Evolutionary conservation across 1,140 invertebrate species (phyloP), one percentile per base, ranked within the genome.

Genomic region (Anadara kagoshimensis): DNA sequence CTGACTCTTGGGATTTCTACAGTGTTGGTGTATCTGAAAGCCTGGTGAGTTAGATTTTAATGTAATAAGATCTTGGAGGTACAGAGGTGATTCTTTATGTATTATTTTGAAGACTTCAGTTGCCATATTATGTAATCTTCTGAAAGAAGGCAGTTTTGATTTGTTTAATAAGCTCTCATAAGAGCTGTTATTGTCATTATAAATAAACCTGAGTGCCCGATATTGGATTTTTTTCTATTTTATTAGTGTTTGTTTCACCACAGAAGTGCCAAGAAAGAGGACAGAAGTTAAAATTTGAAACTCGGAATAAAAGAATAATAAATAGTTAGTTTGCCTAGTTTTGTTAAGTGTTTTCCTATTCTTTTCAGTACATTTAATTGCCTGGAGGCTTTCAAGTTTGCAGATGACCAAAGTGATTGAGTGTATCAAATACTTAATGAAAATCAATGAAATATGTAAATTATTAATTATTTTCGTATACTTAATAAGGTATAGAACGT

Each of bases 321-420:
- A 49, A 76, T 71, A 47, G 26, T 54, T 12, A 62, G 11, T 62
- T 57, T 78, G 16, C 61, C 51, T 36, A 58, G 16, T 45, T 56
- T 56, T 8, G 11, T 63, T 20, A 73, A 54, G 65, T 65, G 41
- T 64, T 73, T 69, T 16, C 58, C 51, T 4, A 63, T 54, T 41
- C 72, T 20, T 54, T 70, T 45, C 7, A 71, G n/a, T 14, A 78
- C 67, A 57, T 78, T 75, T 69, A 73, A 49, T 61, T 78, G 62
- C 47, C 61, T 62, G 57, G 67, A 41, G 11, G 71, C 67, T 41
- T 74, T 78, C n/a, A n/a, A n/a, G n/a, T n/a, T n/a, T n/a, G n/a
- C n/a, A n/a, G n/a, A n/a, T n/a, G n/a, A n/a, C n/a, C n/a, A n/a
- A n/a, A n/a, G n/a, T n/a, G n/a, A n/a, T n/a, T n/a, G n/a, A n/a